Conservation (phyloP, 2,797 vertebrate species). For the Hippoglossus hippoglossus region DNA sequence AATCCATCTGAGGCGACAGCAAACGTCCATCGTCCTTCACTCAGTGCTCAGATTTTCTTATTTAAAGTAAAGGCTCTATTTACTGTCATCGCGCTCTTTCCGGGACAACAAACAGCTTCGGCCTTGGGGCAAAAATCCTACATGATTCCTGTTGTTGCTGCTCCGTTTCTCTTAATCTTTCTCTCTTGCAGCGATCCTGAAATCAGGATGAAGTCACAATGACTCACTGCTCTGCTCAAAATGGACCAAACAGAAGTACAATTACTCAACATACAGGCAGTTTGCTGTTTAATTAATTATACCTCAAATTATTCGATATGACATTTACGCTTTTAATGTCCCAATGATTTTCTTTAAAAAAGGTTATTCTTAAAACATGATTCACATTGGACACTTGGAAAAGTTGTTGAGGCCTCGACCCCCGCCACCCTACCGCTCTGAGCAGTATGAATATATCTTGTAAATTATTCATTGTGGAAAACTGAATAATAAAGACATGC, state of each 20-base stretch:
- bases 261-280: not conserved
- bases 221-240: conserved; percentile 10
- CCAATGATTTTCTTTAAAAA: too few species aligned
- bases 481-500: too few species aligned
- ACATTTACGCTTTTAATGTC: too few species aligned
- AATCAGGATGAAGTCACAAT: conserved; percentile 19
- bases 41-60: conserved; percentile 29
- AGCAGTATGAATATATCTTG: too few species aligned
- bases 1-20: conserved; percentile 61
- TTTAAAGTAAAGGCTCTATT: conserved; percentile 54
- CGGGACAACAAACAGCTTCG: conserved; percentile 42
- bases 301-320: not conserved
- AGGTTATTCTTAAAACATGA: too few species aligned
- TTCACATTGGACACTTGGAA: too few species aligned
- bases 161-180: conserved; percentile 20
- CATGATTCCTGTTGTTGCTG: conserved; percentile 22
- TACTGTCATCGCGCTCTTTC: conserved; percentile 38
- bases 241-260: not conserved
- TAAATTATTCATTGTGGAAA: too few species aligned
- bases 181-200: conserved; percentile 17
- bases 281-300: conserved; percentile 6
- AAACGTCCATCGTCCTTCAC: conserved; percentile 48
- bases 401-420: too few species aligned
- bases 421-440: too few species aligned
- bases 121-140: conserved; percentile 24